Base-by-base conservation (phyloP, 2,797 vertebrate genomes). In the Poecilia velifera region DNA sequence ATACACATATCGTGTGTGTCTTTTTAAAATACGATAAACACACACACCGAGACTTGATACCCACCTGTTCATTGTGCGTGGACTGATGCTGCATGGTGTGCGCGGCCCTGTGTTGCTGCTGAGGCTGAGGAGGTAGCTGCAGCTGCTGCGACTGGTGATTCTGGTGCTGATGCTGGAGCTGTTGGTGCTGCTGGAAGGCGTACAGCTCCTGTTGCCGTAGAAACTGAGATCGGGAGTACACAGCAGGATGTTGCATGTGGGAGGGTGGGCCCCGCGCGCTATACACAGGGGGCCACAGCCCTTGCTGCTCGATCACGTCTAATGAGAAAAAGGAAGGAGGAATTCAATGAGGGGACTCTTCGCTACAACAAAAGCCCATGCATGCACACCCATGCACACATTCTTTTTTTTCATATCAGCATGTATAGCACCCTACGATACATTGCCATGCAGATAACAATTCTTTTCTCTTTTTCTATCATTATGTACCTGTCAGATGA, bases 261-360 rank as follows among this genome's bases (percentile, higher is more conserved):
- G 98, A 95, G 74, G 97, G 13, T 45, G 98, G 97, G 82, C 96
- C 98, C 87, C 98, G 96, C 89, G 97, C 94, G 3, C 97, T 95
- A n/a, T 98, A 99, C 96, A 99, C 97, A 79, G 98, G 97, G 89
- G 98, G 97, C 98, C 98, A 99, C 87, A 99, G 94, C 0, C 98
- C 97, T 0, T 97, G 97, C 96, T 98, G 98, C 94, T 99, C 98
- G 96, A 99, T 98, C 92, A 99, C 97, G 18, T 99, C 98, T 82
- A 97, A 97, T 97, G 95, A 93, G 92, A 90, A 80, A 91, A 85
- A 87, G 87, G 81, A 73, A 90, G 80, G 81, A 87, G 59, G 80
- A 83, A 79, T 79, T 82, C 85, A 80, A 93, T 72, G 53, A 80
- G 84, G 75, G 73, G 74, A 72, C 76, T 76, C 72, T 85, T 86